Percentiles rank a stretch among this genome's conserved stretches.
These are phyloP conservation scores for Ceryle rudis DNA, from an alignment of 2,797 vertebrate species.

Conservation along the genomic window DNA sequence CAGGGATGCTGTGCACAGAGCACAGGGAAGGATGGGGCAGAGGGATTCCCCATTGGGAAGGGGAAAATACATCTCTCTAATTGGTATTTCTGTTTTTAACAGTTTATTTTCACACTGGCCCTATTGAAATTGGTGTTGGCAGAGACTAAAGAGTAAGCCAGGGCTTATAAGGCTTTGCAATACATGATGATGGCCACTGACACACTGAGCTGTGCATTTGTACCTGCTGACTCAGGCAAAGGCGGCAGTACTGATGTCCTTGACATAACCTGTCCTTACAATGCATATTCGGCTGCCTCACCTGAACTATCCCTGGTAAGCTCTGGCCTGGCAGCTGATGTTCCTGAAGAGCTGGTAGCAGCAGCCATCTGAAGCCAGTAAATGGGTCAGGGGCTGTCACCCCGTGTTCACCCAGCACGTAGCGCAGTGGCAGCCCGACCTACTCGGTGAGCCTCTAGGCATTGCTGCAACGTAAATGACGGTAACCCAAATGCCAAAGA, in stretches of 20 bases:
- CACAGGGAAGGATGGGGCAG: neutral
- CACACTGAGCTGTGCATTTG: neutral
- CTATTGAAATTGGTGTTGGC: neutral
- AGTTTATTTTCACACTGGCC: neutral
- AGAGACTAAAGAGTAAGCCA: neutral
- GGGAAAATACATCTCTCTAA: neutral
- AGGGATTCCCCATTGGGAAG: neutral
- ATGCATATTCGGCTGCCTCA: neutral
- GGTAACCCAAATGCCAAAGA: neutral
- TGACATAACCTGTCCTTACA: neutral
- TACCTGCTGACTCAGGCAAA: neutral
- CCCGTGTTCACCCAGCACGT: neutral
- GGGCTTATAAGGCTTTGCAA: neutral
- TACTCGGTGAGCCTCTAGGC: neutral
- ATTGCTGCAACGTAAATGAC: neutral
- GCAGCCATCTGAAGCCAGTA: neutral
- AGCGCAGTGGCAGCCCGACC: accelerated
- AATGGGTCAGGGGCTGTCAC: neutral
- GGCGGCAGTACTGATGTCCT: neutral
- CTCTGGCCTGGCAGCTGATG: accelerated
- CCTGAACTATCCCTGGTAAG: neutral
- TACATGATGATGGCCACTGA: neutral
- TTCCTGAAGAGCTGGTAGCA: neutral
- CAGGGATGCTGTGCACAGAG: neutral
- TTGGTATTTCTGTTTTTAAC: neutral